phyloP scores from a whole-genome alignment of 2,888 invertebrate species.

The Sesia apiformis region DNA sequence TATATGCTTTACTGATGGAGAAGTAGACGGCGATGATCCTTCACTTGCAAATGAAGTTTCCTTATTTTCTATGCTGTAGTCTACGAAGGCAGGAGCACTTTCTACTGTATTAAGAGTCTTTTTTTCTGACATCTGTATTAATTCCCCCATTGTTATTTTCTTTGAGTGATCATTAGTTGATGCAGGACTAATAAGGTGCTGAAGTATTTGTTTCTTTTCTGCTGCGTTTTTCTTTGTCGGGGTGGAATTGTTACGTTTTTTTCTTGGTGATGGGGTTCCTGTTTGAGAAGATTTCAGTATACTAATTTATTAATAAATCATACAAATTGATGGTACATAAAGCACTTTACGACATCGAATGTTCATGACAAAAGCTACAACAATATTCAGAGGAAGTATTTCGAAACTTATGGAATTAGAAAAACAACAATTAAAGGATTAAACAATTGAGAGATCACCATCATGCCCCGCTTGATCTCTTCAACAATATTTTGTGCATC shows the following conservation, averaged over 20 bases:
- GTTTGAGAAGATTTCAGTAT: constrained; percentile 21
- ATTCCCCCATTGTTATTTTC: constrained; percentile 81
- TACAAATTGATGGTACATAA: constrained; percentile 20
- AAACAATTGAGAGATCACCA: constrained; percentile 28
- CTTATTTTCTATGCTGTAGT: constrained; percentile 65
- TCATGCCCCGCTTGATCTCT: constrained; percentile 41
- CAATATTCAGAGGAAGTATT: constrained; percentile 21
- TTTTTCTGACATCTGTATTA: constrained; percentile 82
- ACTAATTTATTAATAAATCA: constrained; percentile 3
- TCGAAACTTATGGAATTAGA: constrained; percentile 11
- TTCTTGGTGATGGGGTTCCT: constrained; percentile 86
- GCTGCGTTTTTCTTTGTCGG: constrained; percentile 84
- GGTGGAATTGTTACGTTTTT: constrained; percentile 86
- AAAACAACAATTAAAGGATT: constrained; percentile 18
- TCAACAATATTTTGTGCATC: constrained; percentile 31
- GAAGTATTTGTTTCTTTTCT: constrained; percentile 85
- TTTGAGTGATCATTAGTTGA: constrained; percentile 75
- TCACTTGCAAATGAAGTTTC: constrained; percentile 78
- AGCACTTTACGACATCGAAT: constrained; percentile 43
- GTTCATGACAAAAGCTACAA: constrained; percentile 40
- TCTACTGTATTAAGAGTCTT: constrained; percentile 61
- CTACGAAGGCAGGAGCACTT: constrained; percentile 63
- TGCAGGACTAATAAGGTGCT: constrained; percentile 83
- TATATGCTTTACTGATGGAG: constrained; percentile 72
- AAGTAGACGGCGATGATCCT: constrained; percentile 65